Base-by-base conservation (phyloP, 1,140 invertebrate species). In the Bicyclus anynana region DNA sequence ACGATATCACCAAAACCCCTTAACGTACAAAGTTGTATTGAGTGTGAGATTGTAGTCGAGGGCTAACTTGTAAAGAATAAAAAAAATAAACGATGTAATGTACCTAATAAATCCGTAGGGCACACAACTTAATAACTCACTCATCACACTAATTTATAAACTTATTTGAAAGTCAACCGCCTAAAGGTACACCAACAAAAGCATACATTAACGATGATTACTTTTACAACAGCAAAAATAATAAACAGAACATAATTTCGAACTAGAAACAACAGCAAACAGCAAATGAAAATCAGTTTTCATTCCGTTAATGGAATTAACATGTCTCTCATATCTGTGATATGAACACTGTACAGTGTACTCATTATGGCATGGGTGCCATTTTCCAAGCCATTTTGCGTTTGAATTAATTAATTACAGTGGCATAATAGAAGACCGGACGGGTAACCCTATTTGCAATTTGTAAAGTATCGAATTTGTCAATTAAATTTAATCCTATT, bases 231-330 rank as follows among this genome's bases (percentile, higher is more conserved):
- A 7, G 9, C 40, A 44, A 18, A 44, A 44, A 23, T 20, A 17
- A 44, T 14, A 44, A 44, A 44, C 16, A 12, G 10, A 17, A 20
- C 20, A 18, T 20, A 6, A 20, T 44, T 18, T 44, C 1, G 9
- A 44, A 23, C 23, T 23, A 23, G 7, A 23, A 23, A 23, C 3
- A 44, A 44, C 40, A 44, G 20, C 40, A 44, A 44, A 18, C 18
- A 20, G 37, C 14, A 47, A 26, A 47, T 47, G 44, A 47, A 26
- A 27, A 47, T 47, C 44, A 47, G 44, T 47, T 47, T 47, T 26
- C 44, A 47, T 47, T 47, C 27, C 18, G 44, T 12, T 47, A 47
- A 47, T 47, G 44, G 44, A 47, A 47, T 26, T 27, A 27, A 47
- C 44, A 47, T 47, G 44, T 47, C 44, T 47, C 44, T 23, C 44